A percentile compares a stretch with the other conserved stretches of the same genome.
Evolutionary conservation across 1,140 invertebrate species (phyloP).

Genomic region (Tetragnatha versicolor): DNA sequence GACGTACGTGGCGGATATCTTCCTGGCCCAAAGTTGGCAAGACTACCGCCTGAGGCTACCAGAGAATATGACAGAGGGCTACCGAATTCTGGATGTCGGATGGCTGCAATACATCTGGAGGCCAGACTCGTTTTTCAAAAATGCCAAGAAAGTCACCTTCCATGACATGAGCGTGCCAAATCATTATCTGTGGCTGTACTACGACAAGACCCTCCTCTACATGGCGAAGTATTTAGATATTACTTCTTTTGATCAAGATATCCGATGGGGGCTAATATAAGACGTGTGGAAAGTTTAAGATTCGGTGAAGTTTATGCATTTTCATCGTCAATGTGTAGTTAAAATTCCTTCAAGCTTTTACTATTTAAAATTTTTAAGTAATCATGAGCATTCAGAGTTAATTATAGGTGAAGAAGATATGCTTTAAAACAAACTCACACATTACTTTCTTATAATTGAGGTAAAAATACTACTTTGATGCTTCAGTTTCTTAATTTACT

Average conservation of each 20-base stretch:
- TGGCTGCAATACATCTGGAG: slow-evolving; percentile 82
- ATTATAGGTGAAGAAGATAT: too few species aligned
- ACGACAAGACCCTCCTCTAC: slow-evolving; percentile 58
- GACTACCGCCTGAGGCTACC: slow-evolving; percentile 69
- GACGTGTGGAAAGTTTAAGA: too few species aligned
- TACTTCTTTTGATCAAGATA: not conserved
- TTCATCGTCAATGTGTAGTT: too few species aligned
- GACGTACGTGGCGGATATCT: slow-evolving; percentile 94
- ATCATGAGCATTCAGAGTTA: too few species aligned
- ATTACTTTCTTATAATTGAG: too few species aligned
- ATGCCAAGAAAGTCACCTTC: slow-evolving; percentile 90
- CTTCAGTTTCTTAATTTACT: not conserved
- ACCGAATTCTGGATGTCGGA: slow-evolving; percentile 67
- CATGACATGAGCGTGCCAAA: slow-evolving; percentile 90
- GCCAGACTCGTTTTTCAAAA: slow-evolving; percentile 91
- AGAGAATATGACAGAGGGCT: slow-evolving; percentile 87
- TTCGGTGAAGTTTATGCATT: too few species aligned
- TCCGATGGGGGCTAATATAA: too few species aligned
- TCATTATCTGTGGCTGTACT: slow-evolving; percentile 67
- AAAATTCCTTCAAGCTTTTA: too few species aligned
- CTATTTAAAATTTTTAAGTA: too few species aligned
- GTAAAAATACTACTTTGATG: too few species aligned
- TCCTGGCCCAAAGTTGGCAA: slow-evolving; percentile 88
- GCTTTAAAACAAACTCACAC: too few species aligned
- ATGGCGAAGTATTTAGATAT: slow-evolving; percentile 58